Percentiles rank a stretch among this genome's conserved stretches.
Evolutionary conservation across 2,113 vertebrate species (phyloP).

Genomic region (Garra rufa): DNA sequence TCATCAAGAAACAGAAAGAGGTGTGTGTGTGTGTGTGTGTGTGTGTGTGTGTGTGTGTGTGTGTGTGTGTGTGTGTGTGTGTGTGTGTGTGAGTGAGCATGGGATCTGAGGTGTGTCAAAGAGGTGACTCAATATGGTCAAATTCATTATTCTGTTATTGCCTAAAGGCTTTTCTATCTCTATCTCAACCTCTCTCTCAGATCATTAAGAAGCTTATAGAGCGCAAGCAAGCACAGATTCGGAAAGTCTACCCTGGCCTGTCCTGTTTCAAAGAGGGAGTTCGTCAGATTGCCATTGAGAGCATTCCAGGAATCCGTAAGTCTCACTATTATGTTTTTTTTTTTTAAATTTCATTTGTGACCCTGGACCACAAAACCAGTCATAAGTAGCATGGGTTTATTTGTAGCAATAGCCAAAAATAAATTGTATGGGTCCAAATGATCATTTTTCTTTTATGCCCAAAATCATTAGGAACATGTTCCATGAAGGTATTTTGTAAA

Average conservation of each 20-base stretch:
- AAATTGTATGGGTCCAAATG: no score
- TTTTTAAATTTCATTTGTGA: no score
- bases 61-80: slow-evolving; percentile 70
- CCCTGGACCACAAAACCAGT: no score
- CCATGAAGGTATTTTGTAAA: no score
- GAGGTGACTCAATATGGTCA: background rate
- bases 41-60: slow-evolving; percentile 66
- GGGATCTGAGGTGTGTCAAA: background rate
- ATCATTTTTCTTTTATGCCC: no score
- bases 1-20: slow-evolving; percentile 99
- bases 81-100: slow-evolving; percentile 23
- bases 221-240: slow-evolving; percentile 97
- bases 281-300: slow-evolving; percentile 97
- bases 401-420: no score
- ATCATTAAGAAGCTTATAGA: slow-evolving; percentile 99
- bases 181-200: slow-evolving; percentile 67
- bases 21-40: slow-evolving; percentile 68
- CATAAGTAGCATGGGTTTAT: no score
- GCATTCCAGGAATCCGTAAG: slow-evolving; percentile 98
- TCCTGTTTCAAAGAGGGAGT: slow-evolving; percentile 99
- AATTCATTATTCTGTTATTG: background rate
- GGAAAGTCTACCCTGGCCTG: slow-evolving; percentile 98
- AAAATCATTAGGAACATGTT: no score
- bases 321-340: slow-evolving; percentile 41
- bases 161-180: slow-evolving; percentile 1